Evolutionary conservation across 2,888 invertebrate genomes (phyloP), one percentile per base, ranked within the genome.

Genomic region (Teinopalpus imperialis): DNA sequence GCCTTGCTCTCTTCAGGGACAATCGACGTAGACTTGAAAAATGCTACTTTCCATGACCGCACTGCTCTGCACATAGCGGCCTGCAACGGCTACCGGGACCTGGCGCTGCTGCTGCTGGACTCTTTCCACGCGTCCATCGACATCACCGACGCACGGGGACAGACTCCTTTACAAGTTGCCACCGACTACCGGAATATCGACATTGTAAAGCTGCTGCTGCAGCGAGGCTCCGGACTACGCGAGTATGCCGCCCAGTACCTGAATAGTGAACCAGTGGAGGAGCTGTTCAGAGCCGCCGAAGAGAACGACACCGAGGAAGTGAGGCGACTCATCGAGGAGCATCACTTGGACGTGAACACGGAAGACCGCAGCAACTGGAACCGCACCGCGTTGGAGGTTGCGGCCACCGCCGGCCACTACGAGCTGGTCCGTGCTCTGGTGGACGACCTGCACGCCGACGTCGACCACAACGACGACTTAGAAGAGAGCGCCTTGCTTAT

Each of bases 91-190:
- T 2, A 13, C 13, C 12, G 8, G n/a, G 40, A 41, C 6, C 16
- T 41, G 4, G 40, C 8, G 14, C 30, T 3, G 2, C 23, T 41
- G 5, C 10, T 41, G 14, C 7, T 41, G 2, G 16, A 41, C 23
- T 23, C 7, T 2, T 24, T 9, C 16, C 3, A 9, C 2, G 40
- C 40, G 6, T 6, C 30, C 1, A 10, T 41, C n/a, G 29, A 51
- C 31, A 32, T 49, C 30, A 36, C 30, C 1, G 40, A 41, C 31
- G 9, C 7, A 6, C 21, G 31, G 2, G 50, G 43, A 2, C 8
- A 47, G n/a, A 43, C 42, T 2, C 50, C 50, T 7, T 16, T 50
- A 13, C 39, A 50, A 16, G 8, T 40, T 1, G 46, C 50, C 6
- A 39, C 46, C 7, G 46, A 50, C 26, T 20, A 31, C 21, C 18